Evolutionary conservation across 2,888 invertebrate genomes (phyloP).

Genomic region (Stenurella melanura): DNA sequence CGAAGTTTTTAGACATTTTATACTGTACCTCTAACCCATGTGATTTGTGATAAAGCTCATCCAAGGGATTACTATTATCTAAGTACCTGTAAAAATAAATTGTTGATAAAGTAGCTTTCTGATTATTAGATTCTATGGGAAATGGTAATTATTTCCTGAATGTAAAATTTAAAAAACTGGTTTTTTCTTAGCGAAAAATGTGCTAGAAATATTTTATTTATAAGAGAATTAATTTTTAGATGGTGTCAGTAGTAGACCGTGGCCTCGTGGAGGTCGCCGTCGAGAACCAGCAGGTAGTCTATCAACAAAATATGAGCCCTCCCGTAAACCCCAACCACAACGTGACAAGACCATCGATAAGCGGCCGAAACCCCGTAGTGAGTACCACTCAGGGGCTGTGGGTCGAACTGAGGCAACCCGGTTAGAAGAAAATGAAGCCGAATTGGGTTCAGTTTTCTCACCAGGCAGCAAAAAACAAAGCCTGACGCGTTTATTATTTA

Average conservation of each 20-base stretch:
- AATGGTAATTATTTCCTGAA: too few species aligned
- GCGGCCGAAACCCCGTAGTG: slow-evolving; percentile 82
- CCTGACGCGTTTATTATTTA: slow-evolving; percentile 94
- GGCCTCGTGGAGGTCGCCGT: slow-evolving; percentile 78
- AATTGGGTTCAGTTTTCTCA: slow-evolving; percentile 88
- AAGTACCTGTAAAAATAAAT: too few species aligned
- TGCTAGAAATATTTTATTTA: not conserved
- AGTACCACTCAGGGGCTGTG: slow-evolving; percentile 73
- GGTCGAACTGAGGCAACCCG: slow-evolving; percentile 84
- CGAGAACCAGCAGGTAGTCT: slow-evolving; percentile 79
- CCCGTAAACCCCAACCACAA: slow-evolving; percentile 81
- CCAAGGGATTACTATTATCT: too few species aligned
- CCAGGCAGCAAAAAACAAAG: slow-evolving; percentile 94
- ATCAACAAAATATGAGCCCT: slow-evolving; percentile 78
- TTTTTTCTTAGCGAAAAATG: too few species aligned
- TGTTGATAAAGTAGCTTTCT: too few species aligned
- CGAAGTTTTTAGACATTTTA: too few species aligned
- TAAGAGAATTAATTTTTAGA: slow-evolving; percentile 65
- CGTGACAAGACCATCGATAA: slow-evolving; percentile 82
- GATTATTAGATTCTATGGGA: too few species aligned
- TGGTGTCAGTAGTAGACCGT: slow-evolving; percentile 77
- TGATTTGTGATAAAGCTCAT: too few species aligned
- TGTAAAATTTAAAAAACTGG: too few species aligned
- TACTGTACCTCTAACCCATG: too few species aligned
- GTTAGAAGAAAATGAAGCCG: slow-evolving; percentile 78